Conservation (phyloP, 2,888 invertebrate species). For the Synergus japonicus region DNA sequence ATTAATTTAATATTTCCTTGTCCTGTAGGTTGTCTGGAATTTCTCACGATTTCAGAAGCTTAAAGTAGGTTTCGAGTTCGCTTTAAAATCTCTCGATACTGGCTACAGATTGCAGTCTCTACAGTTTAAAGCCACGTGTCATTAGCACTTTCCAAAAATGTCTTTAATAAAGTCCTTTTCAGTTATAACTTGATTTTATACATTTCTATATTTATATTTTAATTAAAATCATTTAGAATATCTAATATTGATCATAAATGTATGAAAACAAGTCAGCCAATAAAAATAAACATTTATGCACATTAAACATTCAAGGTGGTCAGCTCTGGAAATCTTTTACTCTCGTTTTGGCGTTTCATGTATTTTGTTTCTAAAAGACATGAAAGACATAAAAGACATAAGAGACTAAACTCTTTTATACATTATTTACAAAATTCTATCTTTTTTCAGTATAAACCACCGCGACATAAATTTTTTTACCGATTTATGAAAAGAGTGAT, state of each 20-base stretch:
- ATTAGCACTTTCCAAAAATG: slow-evolving; percentile 20
- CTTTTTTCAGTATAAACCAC: slow-evolving; percentile 7
- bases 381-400: no score
- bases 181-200: background rate
- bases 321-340: slow-evolving; percentile 26
- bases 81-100: slow-evolving; percentile 20
- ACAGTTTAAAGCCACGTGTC: background rate
- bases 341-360: slow-evolving; percentile 8
- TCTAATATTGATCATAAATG: background rate
- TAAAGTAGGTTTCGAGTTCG: slow-evolving; percentile 35
- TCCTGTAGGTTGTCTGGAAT: slow-evolving; percentile 15
- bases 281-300: slow-evolving; percentile 5
- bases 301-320: slow-evolving; percentile 29
- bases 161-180: background rate
- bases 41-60: slow-evolving; percentile 23
- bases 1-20: slow-evolving; percentile 5
- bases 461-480: background rate
- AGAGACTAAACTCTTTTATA: background rate
- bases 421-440: background rate
- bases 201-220: background rate
- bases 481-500: slow-evolving; percentile 15
- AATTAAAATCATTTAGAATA: background rate
- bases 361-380: background rate
- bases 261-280: background rate
- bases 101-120: background rate